phyloP scores from a whole-genome alignment of 2,888 invertebrate species.

The Helleia helle region DNA sequence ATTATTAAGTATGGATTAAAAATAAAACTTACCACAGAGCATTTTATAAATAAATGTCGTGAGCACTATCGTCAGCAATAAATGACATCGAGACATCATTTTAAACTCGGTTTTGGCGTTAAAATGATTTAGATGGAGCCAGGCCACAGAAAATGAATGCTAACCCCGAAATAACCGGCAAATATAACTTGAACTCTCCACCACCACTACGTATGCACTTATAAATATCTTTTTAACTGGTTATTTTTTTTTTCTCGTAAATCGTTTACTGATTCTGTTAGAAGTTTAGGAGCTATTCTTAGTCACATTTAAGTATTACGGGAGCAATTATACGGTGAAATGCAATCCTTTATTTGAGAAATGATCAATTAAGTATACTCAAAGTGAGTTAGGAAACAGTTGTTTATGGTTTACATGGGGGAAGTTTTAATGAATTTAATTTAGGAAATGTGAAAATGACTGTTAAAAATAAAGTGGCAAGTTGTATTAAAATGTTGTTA shows the following conservation, averaged over 20 bases:
- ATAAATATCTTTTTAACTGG: too few relatives aligned
- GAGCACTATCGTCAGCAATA: conserved; percentile 29
- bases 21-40: too few relatives aligned
- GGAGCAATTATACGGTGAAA: conserved; percentile 43
- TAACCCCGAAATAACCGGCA: conserved; percentile 41
- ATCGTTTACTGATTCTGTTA: conserved; percentile 39
- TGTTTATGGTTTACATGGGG: neutral
- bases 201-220: conserved; percentile 13
- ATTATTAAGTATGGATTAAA: too few relatives aligned
- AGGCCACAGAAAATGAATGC: conserved; percentile 45
- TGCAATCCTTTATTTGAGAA: conserved; percentile 22
- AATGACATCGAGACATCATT: conserved; percentile 31
- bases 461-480: too few relatives aligned
- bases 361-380: conserved; percentile 28
- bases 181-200: conserved; percentile 20
- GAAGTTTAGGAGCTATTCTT: conserved; percentile 35
- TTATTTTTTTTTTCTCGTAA: conserved; percentile 23
- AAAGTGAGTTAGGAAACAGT: conserved; percentile 18
- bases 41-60: too few relatives aligned
- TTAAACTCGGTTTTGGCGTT: conserved; percentile 53
- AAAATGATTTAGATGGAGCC: conserved; percentile 57
- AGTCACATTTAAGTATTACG: conserved; percentile 35
- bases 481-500: too few relatives aligned
- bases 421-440: conserved; percentile 8
- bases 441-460: too few relatives aligned